A percentile compares a stretch with the other conserved stretches of the same genome.
Conservation (phyloP, 2,113 vertebrate species). For the Engraulis encrasicolus region DNA sequence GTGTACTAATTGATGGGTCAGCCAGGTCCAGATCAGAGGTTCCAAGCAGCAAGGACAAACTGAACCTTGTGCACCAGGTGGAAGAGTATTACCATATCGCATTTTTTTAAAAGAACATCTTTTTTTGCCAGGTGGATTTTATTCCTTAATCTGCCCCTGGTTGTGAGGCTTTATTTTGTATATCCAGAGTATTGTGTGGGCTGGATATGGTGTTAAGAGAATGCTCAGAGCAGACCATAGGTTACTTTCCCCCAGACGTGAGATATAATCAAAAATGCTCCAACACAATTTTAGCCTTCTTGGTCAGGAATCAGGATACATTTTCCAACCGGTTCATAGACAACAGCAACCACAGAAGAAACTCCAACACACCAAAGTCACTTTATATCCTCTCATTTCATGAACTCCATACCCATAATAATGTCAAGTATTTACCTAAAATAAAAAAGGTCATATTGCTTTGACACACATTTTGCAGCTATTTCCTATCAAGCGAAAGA, state of each 20-base stretch:
- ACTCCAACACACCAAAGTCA: not conserved
- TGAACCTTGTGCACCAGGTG: no score
- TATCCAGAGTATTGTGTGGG: not conserved
- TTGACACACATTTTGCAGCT: not conserved
- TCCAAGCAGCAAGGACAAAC: no score
- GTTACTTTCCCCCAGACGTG: not conserved
- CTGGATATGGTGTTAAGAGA: not conserved
- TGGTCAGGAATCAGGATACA: not conserved
- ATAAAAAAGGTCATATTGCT: not conserved
- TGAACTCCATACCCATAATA: not conserved
- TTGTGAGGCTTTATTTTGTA: not conserved
- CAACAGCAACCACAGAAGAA: not conserved
- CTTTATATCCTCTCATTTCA: not conserved
- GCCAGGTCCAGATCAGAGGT: no score
- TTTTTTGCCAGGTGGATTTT: no score
- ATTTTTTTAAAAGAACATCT: no score
- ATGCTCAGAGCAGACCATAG: not conserved
- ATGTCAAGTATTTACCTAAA: not conserved
- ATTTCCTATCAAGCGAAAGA: not conserved
- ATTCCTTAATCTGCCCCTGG: not conserved
- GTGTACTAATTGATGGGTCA: no score
- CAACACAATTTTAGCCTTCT: not conserved
- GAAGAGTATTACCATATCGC: no score
- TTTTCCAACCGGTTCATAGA: not conserved
- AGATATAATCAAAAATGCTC: not conserved